These are phyloP conservation scores for Branchipolynoe longqiensis DNA, from an alignment of 2,888 invertebrate species.

Conservation along the genomic window DNA sequence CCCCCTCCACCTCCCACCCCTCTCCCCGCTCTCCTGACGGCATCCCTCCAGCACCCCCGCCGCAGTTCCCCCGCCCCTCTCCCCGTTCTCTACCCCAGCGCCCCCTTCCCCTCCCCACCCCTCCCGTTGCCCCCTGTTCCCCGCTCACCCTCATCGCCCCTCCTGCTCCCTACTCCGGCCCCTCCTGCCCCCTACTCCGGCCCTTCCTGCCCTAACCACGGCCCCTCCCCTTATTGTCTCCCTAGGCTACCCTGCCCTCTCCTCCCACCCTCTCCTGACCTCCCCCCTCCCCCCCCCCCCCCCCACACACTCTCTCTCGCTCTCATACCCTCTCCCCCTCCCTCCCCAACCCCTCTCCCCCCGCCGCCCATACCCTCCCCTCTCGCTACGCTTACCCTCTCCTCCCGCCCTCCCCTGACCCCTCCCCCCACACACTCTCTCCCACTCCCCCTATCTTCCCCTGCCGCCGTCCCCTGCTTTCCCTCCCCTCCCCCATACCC, in stretches of 20 bases:
- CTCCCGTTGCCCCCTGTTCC: not conserved
- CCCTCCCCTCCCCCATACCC: not conserved
- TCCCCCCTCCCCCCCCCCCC: not conserved
- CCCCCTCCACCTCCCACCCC: too few species aligned
- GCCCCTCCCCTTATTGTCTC: not conserved
- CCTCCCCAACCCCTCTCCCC: not conserved
- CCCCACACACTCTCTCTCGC: not conserved
- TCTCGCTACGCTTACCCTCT: not conserved
- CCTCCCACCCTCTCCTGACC: not conserved
- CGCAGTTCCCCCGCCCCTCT: too few species aligned
- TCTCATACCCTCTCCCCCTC: not conserved
- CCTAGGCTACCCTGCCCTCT: not conserved
- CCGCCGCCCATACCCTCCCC: not conserved
- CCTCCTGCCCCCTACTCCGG: not conserved
- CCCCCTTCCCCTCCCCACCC: not conserved
- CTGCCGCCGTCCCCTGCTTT: not conserved
- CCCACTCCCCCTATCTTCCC: too few species aligned
- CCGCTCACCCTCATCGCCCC: not conserved
- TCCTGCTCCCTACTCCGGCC: not conserved
- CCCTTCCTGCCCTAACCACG: not conserved
- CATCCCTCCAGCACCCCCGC: too few species aligned
- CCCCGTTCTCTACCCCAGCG: too few species aligned
- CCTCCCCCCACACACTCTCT: not conserved
- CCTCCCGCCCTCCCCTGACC: not conserved
- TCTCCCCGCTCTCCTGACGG: too few species aligned